These are phyloP conservation scores for Hystrix brachyura DNA, from an alignment of 2,113 vertebrate genomes.

Conservation along the genomic window DNA sequence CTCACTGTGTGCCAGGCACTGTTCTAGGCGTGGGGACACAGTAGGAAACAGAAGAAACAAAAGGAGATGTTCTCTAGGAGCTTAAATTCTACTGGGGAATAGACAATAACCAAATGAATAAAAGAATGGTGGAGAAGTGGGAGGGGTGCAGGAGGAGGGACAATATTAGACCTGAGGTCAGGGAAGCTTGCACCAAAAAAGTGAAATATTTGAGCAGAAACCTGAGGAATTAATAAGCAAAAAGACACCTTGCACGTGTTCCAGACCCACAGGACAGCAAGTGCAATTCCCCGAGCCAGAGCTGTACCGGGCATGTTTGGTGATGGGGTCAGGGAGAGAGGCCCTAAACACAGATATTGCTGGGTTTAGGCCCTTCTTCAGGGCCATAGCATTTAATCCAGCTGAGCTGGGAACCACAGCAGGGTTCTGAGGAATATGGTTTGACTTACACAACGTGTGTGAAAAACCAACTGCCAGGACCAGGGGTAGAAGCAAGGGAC, in stretches of 20 bases:
- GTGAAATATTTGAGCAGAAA: not conserved
- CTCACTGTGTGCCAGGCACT: not conserved
- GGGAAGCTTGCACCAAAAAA: not conserved
- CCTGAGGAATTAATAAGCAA: not conserved
- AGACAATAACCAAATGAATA: not conserved
- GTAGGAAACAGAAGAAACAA: not conserved
- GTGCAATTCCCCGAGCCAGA: not conserved
- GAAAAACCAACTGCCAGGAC: not conserved
- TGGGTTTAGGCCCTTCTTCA: too few relatives aligned
- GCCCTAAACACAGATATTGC: too few relatives aligned
- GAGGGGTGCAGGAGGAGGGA: not conserved
- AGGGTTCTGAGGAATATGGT: not conserved
- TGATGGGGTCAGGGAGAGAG: not conserved
- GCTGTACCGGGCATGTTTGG: not conserved
- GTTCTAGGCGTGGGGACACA: too few relatives aligned
- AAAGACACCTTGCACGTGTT: not conserved
- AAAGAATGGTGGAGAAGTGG: not conserved
- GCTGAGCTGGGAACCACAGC: not conserved
- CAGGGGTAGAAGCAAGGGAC: not conserved
- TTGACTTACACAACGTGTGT: not conserved
- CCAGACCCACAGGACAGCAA: not conserved
- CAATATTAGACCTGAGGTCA: not conserved
- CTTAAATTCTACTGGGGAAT: not conserved
- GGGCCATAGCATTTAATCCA: not conserved
- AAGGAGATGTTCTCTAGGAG: not conserved